Base-by-base conservation (phyloP, 2,888 invertebrate species). In the Drosophila putrida region DNA sequence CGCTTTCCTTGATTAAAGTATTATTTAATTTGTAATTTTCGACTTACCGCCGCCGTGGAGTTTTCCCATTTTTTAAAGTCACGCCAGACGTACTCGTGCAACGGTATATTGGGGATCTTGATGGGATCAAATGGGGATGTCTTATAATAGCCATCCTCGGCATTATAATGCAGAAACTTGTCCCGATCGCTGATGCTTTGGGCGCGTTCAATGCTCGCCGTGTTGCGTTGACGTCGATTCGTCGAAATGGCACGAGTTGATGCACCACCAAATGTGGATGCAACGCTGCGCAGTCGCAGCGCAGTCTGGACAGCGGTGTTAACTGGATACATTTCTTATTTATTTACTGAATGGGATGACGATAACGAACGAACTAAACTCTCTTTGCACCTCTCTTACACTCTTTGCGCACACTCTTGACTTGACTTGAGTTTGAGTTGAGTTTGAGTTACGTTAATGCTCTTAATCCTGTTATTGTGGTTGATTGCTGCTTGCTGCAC, bases 41-140 rank as follows among this genome's bases (percentile, higher is more conserved):
- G 6, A 94, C 95, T 94, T 90, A 95, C 96, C 89, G 94, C 78
- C 36, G 94, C 94, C 5, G 94, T 94, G 75, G 93, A 93, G 60
- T 95, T 93, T 4, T 94, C 93, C 95, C 95, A 96, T 91, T 93
- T 94, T 20, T 95, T 94, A 53, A 95, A 83, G 85, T 95, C 81
- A 15, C 82, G 85, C 95, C 95, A 95, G 4, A 96, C 92, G 71
- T 94, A 94, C 78, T 95, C 94, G 59, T 95, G 93, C 55, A 95
- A 67, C 1, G 94, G 93, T 13, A 93, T 84, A 72, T 95, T 94
- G 0, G 94, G 94, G 6, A 71, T 41, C 10, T 93, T 91, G 4
- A 94, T 86, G 28, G 92, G 90, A n/a, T 93, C 93, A 71, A 91
- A 94, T 0, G 94, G 94, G 0, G 93, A 96, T 25, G 84, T 89